phyloP scores from a whole-genome alignment of 2,797 vertebrate species.

The Coilia nasus region DNA sequence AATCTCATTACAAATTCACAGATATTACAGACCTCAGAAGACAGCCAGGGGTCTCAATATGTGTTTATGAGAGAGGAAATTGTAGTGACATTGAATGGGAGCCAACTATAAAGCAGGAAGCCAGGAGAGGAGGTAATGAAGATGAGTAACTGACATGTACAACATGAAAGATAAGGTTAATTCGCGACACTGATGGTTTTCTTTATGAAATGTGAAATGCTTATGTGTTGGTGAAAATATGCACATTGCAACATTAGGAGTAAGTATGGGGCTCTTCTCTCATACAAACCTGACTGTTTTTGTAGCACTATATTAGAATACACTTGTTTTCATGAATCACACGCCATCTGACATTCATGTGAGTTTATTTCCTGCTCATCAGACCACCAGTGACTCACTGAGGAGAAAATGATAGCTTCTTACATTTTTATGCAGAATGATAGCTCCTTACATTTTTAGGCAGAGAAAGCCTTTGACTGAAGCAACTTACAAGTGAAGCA shows the following conservation, averaged over 20 bases:
- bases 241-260: background rate
- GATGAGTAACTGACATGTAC: background rate
- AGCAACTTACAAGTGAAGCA: background rate
- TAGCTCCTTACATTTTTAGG: background rate
- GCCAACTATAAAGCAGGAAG: background rate
- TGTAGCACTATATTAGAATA: background rate
- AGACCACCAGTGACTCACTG: background rate
- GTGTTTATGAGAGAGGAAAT: background rate
- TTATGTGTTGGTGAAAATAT: too few relatives aligned
- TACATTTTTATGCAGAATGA: background rate
- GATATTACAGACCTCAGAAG: background rate
- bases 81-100: background rate
- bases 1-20: slow-evolving; percentile 12
- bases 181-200: background rate
- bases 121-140: background rate
- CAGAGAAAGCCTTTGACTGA: background rate
- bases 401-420: background rate
- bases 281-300: background rate
- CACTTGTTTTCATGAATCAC: background rate
- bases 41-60: background rate
- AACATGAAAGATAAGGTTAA: background rate
- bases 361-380: background rate
- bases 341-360: background rate
- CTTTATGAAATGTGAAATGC: background rate
- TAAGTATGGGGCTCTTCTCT: background rate